Evolutionary conservation across 2,797 vertebrate species (phyloP), one percentile per base, ranked within the genome.

Genomic region (Telmatherina bonti): DNA sequence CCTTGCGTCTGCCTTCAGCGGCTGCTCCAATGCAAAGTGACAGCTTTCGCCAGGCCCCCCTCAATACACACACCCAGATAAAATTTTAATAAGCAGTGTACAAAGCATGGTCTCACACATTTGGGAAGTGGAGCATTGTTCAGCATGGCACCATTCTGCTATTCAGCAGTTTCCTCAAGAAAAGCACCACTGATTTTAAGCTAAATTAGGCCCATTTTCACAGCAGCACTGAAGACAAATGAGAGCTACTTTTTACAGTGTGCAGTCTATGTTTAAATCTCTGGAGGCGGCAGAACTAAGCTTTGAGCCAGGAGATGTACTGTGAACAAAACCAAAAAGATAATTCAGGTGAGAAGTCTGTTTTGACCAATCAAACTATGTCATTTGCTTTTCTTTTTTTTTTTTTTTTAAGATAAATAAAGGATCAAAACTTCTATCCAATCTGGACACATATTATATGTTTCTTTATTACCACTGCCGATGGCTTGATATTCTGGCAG

Each of bases 111-210:
- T 54, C 68, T 85, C 65, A 75, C 70, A 83, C 68, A 83, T 83
- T 78, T 71, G 57, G 70, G 59, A 86, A 83, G 41, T 70, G 55
- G 78, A 81, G 60, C 82, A 81, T 78, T 82, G 72, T 90, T 82
- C 84, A 59, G 65, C 30, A 26, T 63, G 45, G 72, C 62, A 74
- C 62, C 49, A 30, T 66, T 78, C 62, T 80, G 53, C 72, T 66
- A 61, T 64, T 85, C 53, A 80, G 76, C 79, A 77, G 38, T 81
- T 84, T 83, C 52, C 58, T 20, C 49, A 52, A 61, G 56, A 70
- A 72, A 77, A 53, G 8, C 26, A n/a, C 7, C 0, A 1, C 13
- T 72, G 61, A 70, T 74, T 82, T 80, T 31, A 27, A 13, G 60
- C 36, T 74, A 76, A 72, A 73, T 75, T 51, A 67, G 57, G 52